Percentiles rank a stretch among this genome's conserved stretches.
Conservation (phyloP, 2,113 vertebrate species). For the Fregata magnificens region DNA sequence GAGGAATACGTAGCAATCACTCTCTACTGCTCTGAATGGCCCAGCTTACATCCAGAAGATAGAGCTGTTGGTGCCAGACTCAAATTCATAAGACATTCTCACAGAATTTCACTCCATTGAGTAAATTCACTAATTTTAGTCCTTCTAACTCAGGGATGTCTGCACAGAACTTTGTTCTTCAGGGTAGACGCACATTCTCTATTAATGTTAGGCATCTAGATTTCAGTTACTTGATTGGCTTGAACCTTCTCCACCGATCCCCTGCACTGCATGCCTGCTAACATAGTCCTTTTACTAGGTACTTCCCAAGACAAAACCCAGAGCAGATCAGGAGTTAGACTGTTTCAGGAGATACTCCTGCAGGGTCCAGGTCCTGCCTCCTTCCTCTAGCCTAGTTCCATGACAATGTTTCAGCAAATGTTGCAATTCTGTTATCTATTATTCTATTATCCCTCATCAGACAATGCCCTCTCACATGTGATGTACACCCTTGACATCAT, state of each 20-base stretch:
- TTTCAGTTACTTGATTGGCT: background rate
- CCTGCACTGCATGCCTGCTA: background rate
- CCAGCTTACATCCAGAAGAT: background rate
- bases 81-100: background rate
- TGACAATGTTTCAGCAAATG: background rate
- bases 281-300: background rate
- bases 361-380: background rate
- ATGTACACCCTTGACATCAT: background rate
- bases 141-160: background rate
- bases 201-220: background rate
- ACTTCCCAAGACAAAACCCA: background rate
- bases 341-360: background rate
- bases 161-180: background rate
- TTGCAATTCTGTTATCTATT: background rate
- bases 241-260: background rate
- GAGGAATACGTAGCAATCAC: background rate
- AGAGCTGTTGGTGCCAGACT: background rate
- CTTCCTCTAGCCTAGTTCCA: background rate
- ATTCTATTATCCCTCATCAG: background rate
- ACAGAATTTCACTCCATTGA: background rate
- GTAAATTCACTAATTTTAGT: background rate
- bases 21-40: background rate
- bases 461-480: background rate
- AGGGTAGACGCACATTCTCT: background rate
- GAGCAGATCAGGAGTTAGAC: background rate